phyloP scores from a whole-genome alignment of 2,888 invertebrate genomes.

The Onchidella celtica region DNA sequence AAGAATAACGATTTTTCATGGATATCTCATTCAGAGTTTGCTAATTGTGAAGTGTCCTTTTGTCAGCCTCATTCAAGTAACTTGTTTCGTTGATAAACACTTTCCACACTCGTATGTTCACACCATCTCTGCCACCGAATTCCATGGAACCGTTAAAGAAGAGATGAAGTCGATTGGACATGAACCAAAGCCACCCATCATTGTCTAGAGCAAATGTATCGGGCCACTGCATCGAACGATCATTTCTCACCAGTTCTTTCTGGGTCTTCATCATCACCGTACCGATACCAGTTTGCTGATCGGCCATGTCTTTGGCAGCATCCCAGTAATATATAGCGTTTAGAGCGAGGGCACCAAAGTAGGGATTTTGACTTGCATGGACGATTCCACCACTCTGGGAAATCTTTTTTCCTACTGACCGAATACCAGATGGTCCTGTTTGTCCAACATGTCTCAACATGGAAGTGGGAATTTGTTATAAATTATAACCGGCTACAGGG shows the following conservation, averaged over 20 bases:
- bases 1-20: too few species aligned
- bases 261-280: constrained; percentile 55
- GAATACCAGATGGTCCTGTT: constrained; percentile 29
- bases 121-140: constrained; percentile 24
- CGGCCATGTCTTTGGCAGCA: constrained; percentile 52
- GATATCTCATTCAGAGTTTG: too few species aligned
- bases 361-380: constrained; percentile 61
- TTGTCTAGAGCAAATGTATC: constrained; percentile 64
- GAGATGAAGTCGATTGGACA: constrained; percentile 63
- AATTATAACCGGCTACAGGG: constrained; percentile 59
- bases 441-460: constrained; percentile 54
- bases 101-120: constrained; percentile 54
- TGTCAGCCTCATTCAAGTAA: constrained; percentile 43
- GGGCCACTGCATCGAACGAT: constrained; percentile 64
- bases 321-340: constrained; percentile 66
- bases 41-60: too few species aligned
- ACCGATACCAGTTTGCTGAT: constrained; percentile 54
- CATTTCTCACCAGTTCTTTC: constrained; percentile 42
- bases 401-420: constrained; percentile 62
- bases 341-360: constrained; percentile 61
- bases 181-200: constrained; percentile 66
- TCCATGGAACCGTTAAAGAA: constrained; percentile 52
- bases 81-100: constrained; percentile 52
- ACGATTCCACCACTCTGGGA: constrained; percentile 64
- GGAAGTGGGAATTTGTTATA: constrained; percentile 63